A percentile compares a stretch with the other conserved stretches of the same genome.
Conservation (phyloP, 1,140 invertebrate species). For the Brachionus calyciflorus region DNA sequence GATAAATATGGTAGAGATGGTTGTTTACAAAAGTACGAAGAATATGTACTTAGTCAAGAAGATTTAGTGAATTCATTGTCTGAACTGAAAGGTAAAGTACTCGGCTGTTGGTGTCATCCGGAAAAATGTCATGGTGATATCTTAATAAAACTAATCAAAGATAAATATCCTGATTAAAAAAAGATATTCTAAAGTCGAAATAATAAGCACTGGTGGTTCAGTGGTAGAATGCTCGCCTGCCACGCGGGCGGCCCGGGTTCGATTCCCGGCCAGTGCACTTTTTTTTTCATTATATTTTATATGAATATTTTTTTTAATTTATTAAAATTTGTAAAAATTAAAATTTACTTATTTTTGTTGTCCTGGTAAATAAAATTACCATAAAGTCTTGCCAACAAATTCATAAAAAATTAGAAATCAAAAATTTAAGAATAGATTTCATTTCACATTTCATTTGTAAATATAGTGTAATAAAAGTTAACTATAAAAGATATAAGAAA, state of each 20-base stretch:
- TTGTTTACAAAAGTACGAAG: slow-evolving; percentile 28
- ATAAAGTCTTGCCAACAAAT: too few species aligned
- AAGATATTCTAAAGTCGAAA: too few species aligned
- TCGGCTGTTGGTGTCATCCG: slow-evolving; percentile 47
- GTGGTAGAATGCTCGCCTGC: slow-evolving; percentile 48
- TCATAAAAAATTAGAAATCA: too few species aligned
- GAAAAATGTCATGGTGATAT: slow-evolving; percentile 41
- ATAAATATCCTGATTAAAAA: not conserved
- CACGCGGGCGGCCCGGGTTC: too few species aligned
- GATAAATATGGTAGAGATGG: slow-evolving; percentile 37
- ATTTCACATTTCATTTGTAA: too few species aligned
- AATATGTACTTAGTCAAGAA: not conserved
- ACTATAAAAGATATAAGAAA: too few species aligned
- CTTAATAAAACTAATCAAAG: not conserved
- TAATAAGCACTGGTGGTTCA: slow-evolving; percentile 47
- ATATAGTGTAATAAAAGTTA: too few species aligned
- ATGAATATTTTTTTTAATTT: slow-evolving; percentile 26
- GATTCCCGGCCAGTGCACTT: too few species aligned
- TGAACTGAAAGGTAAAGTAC: slow-evolving; percentile 30
- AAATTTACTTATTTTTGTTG: not conserved
- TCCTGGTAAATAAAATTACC: too few species aligned
- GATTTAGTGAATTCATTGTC: not conserved
- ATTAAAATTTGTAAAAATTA: not conserved
- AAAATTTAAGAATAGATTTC: too few species aligned
- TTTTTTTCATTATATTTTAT: slow-evolving; percentile 45